Evolutionary conservation across 2,797 vertebrate genomes (phyloP).

Genomic region (Gallinago nigripennis): DNA sequence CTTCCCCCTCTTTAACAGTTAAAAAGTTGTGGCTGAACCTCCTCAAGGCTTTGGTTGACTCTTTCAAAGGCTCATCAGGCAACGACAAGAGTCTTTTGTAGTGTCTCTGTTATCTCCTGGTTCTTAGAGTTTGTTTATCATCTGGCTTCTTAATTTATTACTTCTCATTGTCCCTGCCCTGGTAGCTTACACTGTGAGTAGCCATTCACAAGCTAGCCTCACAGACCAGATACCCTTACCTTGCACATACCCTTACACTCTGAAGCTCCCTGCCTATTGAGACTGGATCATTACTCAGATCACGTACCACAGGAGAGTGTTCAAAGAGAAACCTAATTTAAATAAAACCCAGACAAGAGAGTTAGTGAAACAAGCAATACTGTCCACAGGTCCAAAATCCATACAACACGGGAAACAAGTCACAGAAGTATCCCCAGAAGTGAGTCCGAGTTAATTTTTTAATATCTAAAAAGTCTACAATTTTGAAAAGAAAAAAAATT

Average conservation of each 20-base stretch:
- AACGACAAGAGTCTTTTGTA: neutral
- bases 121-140: neutral
- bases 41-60: neutral
- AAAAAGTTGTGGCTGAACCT: neutral
- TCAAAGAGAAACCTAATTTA: neutral
- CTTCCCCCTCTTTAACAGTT: neutral
- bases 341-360: neutral
- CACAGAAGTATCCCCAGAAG: neutral
- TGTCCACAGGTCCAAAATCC: neutral
- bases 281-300: neutral
- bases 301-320: neutral
- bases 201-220: neutral
- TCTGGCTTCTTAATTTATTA: neutral
- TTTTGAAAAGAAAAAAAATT: neutral
- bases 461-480: neutral
- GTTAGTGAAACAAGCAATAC: neutral
- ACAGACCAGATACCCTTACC: neutral
- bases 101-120: neutral
- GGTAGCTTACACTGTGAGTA: neutral
- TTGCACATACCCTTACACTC: neutral
- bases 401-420: neutral
- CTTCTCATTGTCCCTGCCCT: neutral
- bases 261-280: neutral
- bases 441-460: neutral
- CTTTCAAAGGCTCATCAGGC: neutral